Percentiles rank a stretch among this genome's conserved stretches.
These are phyloP conservation scores for Phortica okadai DNA, from an alignment of 2,888 invertebrate genomes.

Conservation along the genomic window DNA sequence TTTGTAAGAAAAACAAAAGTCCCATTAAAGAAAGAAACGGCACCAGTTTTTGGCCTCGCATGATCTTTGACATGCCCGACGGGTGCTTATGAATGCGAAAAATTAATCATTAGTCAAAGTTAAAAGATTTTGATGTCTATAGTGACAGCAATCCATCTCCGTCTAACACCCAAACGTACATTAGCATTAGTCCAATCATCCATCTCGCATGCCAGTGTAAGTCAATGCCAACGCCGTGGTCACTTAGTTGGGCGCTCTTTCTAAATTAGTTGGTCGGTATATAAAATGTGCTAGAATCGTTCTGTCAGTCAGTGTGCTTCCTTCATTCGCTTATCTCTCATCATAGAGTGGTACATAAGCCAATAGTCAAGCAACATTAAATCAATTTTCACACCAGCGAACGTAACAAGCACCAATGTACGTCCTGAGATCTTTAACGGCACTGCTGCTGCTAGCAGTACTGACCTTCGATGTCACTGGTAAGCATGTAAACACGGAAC, in stretches of 20 bases:
- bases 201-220: neutral
- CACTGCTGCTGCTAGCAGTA: slow-evolving; percentile 45
- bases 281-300: slow-evolving; percentile 50
- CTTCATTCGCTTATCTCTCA: slow-evolving; percentile 36
- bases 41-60: slow-evolving; percentile 5
- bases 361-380: neutral
- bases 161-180: neutral
- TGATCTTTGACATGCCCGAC: slow-evolving; percentile 45
- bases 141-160: slow-evolving; percentile 14
- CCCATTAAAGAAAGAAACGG: neutral
- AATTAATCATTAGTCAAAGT: slow-evolving; percentile 37
- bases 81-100: slow-evolving; percentile 27
- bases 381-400: slow-evolving; percentile 29
- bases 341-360: slow-evolving; percentile 32
- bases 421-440: neutral
- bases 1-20: neutral
- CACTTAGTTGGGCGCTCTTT: neutral
- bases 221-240: neutral
- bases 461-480: slow-evolving; percentile 45
- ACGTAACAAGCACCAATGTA: neutral
- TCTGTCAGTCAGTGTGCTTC: slow-evolving; percentile 61
- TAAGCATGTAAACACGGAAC: slow-evolving; percentile 29
- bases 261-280: slow-evolving; percentile 50
- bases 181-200: neutral
- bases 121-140: neutral